A percentile compares a stretch with the other conserved stretches of the same genome.
phyloP scores from a whole-genome alignment of 2,113 vertebrate genomes.

The Thymallus thymallus region DNA sequence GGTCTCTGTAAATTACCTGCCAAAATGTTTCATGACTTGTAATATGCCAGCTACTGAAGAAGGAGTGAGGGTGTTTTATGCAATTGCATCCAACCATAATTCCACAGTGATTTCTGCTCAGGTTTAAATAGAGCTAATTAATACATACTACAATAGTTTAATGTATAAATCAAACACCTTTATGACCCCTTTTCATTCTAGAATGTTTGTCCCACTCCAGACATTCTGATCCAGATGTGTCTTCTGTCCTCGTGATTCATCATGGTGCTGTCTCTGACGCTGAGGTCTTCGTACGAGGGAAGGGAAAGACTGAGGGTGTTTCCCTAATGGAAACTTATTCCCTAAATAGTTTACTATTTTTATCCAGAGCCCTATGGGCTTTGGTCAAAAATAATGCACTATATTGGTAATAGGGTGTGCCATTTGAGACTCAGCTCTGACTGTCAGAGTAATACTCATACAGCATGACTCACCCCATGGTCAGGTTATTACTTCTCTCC shows the following conservation, averaged over 20 bases:
- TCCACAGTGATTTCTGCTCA: neutral
- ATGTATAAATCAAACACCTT: neutral
- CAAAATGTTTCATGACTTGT: conserved; percentile 72
- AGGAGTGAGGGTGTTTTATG: conserved; percentile 30
- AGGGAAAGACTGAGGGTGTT: too few species aligned
- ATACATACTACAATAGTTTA: conserved; percentile 20
- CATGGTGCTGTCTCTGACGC: neutral
- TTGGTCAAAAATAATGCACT: too few species aligned
- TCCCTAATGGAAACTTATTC: too few species aligned
- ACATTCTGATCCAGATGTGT: neutral
- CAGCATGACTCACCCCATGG: conserved; percentile 29
- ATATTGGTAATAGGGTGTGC: too few species aligned
- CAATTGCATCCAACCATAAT: conserved; percentile 8
- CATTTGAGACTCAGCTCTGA: neutral
- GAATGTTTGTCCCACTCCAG: neutral
- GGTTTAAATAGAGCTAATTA: conserved; percentile 25
- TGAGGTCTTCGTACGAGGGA: conserved; percentile 10
- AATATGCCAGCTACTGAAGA: conserved; percentile 67
- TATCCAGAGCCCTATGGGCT: too few species aligned
- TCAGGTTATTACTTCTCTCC: conserved; percentile 31
- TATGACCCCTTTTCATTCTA: neutral
- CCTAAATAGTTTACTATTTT: too few species aligned
- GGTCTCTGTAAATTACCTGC: conserved; percentile 72
- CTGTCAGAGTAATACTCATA: conserved; percentile 15
- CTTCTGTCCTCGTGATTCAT: conserved; percentile 1